These are phyloP conservation scores for Bos indicus DNA, from an alignment of 2,113 vertebrate genomes.

Conservation along the genomic window DNA sequence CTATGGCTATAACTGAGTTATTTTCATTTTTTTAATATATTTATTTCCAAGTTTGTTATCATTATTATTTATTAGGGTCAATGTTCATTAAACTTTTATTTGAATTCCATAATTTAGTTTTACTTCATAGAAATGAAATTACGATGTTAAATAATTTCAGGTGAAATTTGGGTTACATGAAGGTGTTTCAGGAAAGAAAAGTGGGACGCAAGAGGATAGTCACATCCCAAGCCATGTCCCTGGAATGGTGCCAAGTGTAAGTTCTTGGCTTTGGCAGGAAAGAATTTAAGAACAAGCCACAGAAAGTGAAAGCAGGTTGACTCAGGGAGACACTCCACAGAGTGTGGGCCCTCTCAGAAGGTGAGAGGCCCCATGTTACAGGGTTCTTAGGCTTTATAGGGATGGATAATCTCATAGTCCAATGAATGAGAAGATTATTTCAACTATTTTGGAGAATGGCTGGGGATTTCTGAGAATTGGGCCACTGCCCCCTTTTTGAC, in stretches of 20 bases:
- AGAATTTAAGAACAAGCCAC: neutral
- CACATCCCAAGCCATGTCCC: neutral
- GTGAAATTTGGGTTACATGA: neutral
- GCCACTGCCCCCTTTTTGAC: neutral
- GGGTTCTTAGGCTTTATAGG: neutral
- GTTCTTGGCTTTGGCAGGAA: neutral
- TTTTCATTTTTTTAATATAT: neutral
- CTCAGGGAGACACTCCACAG: neutral
- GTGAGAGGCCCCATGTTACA: neutral
- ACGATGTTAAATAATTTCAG: neutral
- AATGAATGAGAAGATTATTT: neutral
- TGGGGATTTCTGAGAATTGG: neutral
- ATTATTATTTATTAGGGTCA: neutral
- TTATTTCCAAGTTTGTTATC: neutral
- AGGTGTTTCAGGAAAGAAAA: neutral
- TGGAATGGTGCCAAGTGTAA: neutral
- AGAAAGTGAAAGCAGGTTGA: neutral
- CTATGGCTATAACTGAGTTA: neutral
- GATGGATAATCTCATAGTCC: neutral
- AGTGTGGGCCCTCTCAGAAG: neutral
- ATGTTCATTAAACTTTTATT: neutral
- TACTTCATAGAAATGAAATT: neutral
- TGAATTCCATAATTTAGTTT: neutral
- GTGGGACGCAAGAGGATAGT: neutral
- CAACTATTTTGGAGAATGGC: fast-evolving